Evolutionary conservation across 2,113 vertebrate species (phyloP).

Genomic region (Oenanthe oenanthe): DNA sequence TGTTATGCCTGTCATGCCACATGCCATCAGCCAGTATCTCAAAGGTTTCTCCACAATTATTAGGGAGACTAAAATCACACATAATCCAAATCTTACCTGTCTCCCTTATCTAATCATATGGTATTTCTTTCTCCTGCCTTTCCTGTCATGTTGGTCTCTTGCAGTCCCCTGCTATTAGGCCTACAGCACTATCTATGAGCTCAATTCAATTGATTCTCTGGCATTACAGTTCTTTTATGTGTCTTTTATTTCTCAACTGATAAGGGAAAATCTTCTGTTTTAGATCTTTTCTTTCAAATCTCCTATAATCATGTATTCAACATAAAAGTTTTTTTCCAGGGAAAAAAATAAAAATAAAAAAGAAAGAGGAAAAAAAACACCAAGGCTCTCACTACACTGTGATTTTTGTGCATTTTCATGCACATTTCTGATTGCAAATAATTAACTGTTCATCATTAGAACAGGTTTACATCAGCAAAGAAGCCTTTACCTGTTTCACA

Average conservation of each 20-base stretch:
- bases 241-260: background rate
- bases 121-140: slow-evolving; percentile 55
- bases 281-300: background rate
- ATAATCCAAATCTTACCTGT: slow-evolving; percentile 56
- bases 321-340: background rate
- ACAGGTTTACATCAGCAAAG: background rate
- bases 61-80: slow-evolving; percentile 49
- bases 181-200: slow-evolving; percentile 56
- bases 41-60: slow-evolving; percentile 63
- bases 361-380: accelerated
- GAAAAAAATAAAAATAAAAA: accelerated
- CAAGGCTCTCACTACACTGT: accelerated
- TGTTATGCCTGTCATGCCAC: slow-evolving; percentile 21
- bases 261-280: background rate
- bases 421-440: background rate
- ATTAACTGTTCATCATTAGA: background rate
- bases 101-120: slow-evolving; percentile 57
- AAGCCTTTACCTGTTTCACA: background rate
- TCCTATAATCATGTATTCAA: background rate
- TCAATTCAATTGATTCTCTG: slow-evolving; percentile 53
- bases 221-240: background rate
- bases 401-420: background rate
- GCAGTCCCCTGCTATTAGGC: slow-evolving; percentile 51
- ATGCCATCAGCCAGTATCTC: slow-evolving; percentile 10
- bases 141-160: slow-evolving; percentile 32